Conservation (phyloP, 2,113 vertebrate species). For the Hemibagrus wyckioides region DNA sequence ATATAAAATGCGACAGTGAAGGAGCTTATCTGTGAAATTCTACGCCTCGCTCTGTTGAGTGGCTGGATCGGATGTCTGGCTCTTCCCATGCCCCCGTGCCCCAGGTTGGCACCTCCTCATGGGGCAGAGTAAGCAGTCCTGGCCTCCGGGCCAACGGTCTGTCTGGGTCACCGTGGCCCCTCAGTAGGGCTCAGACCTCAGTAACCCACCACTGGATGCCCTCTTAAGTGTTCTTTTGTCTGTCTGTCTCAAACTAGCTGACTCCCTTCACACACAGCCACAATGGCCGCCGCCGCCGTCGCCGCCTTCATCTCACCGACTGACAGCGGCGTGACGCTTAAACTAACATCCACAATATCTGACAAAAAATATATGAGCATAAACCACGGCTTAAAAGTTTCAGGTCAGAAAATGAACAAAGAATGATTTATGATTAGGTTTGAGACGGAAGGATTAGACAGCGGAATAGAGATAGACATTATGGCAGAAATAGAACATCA, state of each 20-base stretch:
- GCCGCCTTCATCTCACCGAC: slow-evolving; percentile 43
- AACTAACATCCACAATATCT: background rate
- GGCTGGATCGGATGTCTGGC: slow-evolving; percentile 61
- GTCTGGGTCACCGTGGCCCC: slow-evolving; percentile 83
- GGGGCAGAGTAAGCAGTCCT: slow-evolving; percentile 78
- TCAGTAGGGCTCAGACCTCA: slow-evolving; percentile 73
- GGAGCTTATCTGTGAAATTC: slow-evolving; percentile 17
- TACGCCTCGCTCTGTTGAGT: slow-evolving; percentile 56
- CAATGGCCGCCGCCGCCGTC: slow-evolving; percentile 35
- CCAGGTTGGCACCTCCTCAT: slow-evolving; percentile 84
- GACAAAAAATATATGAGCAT: background rate
- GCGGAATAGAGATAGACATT: background rate
- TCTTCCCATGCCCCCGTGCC: slow-evolving; percentile 84
- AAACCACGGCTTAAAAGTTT: background rate
- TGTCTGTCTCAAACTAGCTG: slow-evolving; percentile 70
- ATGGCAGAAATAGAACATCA: background rate
- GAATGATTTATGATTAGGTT: background rate
- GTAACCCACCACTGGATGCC: slow-evolving; percentile 70
- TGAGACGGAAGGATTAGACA: background rate
- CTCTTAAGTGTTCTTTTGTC: slow-evolving; percentile 84
- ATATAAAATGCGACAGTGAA: background rate
- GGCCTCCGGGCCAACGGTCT: slow-evolving; percentile 80
- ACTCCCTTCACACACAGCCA: slow-evolving; percentile 69
- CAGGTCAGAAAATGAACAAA: background rate
- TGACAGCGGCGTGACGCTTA: slow-evolving; percentile 34